phyloP scores from a whole-genome alignment of 2,888 invertebrate genomes.

The Ennomos quercinarius region DNA sequence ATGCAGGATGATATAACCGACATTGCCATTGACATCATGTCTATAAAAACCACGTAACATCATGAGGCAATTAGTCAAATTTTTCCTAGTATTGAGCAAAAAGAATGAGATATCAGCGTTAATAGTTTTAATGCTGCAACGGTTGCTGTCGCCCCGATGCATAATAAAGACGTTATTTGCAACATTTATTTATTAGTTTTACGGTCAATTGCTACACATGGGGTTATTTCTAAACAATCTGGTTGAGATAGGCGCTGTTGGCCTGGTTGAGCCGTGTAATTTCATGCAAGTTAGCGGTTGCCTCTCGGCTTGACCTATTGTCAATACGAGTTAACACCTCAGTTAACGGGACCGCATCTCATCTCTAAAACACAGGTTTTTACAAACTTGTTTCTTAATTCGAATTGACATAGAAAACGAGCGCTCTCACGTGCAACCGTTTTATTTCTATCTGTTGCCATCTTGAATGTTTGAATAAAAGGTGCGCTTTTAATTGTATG shows the following conservation, averaged over 20 bases:
- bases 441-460: slow-evolving; percentile 50
- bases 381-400: slow-evolving; percentile 61
- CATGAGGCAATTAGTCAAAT: slow-evolving; percentile 27
- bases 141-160: slow-evolving; percentile 22
- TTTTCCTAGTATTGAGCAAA: slow-evolving; percentile 32
- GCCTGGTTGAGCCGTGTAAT: slow-evolving; percentile 55
- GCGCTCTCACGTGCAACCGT: slow-evolving; percentile 60
- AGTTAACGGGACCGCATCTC: slow-evolving; percentile 64
- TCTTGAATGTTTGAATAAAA: slow-evolving; percentile 47
- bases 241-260: slow-evolving; percentile 48
- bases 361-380: slow-evolving; percentile 51
- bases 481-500: slow-evolving; percentile 60
- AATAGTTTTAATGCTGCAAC: slow-evolving; percentile 27
- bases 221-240: slow-evolving; percentile 43
- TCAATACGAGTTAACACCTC: slow-evolving; percentile 56
- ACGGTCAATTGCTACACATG: slow-evolving; percentile 31
- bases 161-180: slow-evolving; percentile 34
- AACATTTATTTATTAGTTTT: slow-evolving; percentile 32
- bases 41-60: slow-evolving; percentile 26
- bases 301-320: slow-evolving; percentile 60
- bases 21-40: slow-evolving; percentile 41
- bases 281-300: slow-evolving; percentile 56
- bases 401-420: slow-evolving; percentile 66
- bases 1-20: slow-evolving; percentile 36
- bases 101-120: slow-evolving; percentile 15